phyloP scores from a whole-genome alignment of 2,797 vertebrate genomes.

The Menidia menidia region DNA sequence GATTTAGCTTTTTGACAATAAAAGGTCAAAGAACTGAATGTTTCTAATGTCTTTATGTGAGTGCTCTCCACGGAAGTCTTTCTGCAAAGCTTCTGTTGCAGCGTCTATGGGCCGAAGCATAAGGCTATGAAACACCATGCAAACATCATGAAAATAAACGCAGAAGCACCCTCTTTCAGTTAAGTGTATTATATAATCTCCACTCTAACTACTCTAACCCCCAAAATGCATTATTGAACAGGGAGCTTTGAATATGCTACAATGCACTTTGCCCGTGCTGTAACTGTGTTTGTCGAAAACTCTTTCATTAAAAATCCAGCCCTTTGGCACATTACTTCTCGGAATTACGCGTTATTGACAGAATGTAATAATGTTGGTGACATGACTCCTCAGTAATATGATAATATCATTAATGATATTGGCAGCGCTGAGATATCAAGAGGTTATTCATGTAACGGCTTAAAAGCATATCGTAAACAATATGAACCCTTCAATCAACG shows the following conservation, averaged over 20 bases:
- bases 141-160: conserved; percentile 50
- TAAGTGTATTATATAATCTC: conserved; percentile 66
- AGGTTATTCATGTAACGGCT: conserved; percentile 10
- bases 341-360: conserved; percentile 8
- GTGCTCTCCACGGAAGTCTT: conserved; percentile 26
- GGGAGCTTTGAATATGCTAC: conserved; percentile 31
- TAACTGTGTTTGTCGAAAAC: conserved; percentile 10
- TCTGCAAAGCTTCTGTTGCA: conserved; percentile 25
- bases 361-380: neutral
- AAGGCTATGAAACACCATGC: conserved; percentile 20
- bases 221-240: conserved; percentile 55
- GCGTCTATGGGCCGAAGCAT: conserved; percentile 22
- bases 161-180: conserved; percentile 40
- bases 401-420: conserved; percentile 21
- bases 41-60: conserved; percentile 13
- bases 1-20: conserved; percentile 12
- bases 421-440: conserved; percentile 16
- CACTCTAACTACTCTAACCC: conserved; percentile 37
- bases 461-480: neutral
- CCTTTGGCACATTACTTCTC: conserved; percentile 1
- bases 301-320: conserved; percentile 2
- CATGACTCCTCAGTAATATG: conserved; percentile 4
- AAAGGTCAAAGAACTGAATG: neutral
- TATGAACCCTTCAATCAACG: conserved; percentile 13
- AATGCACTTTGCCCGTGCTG: conserved; percentile 31